Evolutionary conservation across 2,113 vertebrate genomes (phyloP), one percentile per base, ranked within the genome.

Genomic region (Lontra canadensis): DNA sequence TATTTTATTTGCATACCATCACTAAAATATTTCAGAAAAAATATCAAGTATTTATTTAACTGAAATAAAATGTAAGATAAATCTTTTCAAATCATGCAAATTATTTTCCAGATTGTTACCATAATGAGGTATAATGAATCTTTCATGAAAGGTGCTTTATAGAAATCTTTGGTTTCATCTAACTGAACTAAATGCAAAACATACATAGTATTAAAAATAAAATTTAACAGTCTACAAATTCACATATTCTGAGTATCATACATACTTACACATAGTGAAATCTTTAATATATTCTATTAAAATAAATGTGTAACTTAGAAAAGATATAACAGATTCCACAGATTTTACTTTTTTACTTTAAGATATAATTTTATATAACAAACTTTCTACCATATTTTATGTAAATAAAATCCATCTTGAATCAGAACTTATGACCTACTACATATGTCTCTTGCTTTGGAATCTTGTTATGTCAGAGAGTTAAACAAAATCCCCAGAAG

Each of bases 301-400:
- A 93, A 88, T 78, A 82, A 93, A 39, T 57, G 17, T 87, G 3
- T 42, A 86, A 78, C 2, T 47, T 88, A 59, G 55, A 79, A 92
- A 78, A 95, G 21, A 44, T 15, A 2, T 73, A 79, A 88, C 29
- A 88, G 17, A 87, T 88, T 74, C 34, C 14, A 67, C 42, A 85
- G n/a, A 91, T 91, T 61, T 74, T n/a, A 80, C 6, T 84, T 95
- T 91, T 5, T 71, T 47, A 55, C 81, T 69, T 96, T 96, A 91
- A 95, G 79, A 85, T 88, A 29, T 18, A 25, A 71, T 90, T 91
- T 91, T 81, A 81, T 61, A 2, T 63, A 92, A 83, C 29, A 78
- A 42, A 81, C 7, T 42, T 92, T 91, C 49, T 47, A 29, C 34
- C 71, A 76, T 57, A 61, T 92, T 89, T 85, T 61, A 92, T 90